Conservation (phyloP, 2,113 vertebrate genomes). For the Coptodon bakossiorum region DNA sequence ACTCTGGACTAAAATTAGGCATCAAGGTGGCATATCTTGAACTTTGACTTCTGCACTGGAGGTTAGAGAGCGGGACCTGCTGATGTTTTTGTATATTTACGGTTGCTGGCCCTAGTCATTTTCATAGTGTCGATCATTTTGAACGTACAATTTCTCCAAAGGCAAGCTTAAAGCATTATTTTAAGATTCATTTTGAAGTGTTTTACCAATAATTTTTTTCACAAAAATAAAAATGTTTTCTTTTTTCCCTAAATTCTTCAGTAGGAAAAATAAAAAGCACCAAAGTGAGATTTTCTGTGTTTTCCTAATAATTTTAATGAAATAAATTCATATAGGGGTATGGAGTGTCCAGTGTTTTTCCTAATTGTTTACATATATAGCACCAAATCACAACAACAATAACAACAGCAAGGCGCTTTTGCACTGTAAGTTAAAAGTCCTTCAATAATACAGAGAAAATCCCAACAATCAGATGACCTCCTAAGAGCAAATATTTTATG, state of each 20-base stretch:
- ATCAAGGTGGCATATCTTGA: conserved; percentile 26
- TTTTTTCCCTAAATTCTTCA: not conserved
- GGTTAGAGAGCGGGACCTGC: conserved; percentile 30
- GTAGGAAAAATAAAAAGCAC: conserved; percentile 3
- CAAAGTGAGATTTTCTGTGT: not conserved
- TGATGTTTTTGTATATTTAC: conserved; percentile 26
- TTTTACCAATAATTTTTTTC: not conserved
- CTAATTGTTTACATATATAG: not conserved
- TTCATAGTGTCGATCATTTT: not conserved
- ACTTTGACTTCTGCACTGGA: conserved; percentile 52
- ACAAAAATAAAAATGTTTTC: not conserved
- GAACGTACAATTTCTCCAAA: not conserved
- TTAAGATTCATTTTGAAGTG: not conserved
- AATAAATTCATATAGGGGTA: not conserved
- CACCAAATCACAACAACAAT: not conserved
- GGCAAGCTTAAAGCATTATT: not conserved
- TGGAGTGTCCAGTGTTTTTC: not conserved
- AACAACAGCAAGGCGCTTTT: not conserved
- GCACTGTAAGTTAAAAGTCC: not conserved
- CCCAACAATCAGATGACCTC: not conserved
- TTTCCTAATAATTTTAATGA: conserved; percentile 4
- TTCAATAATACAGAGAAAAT: not conserved
- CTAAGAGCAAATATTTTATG: not conserved
- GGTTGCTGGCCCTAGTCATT: not conserved
- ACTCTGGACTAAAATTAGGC: conserved; percentile 51